Percentiles rank a stretch among this genome's conserved stretches.
Evolutionary conservation across 1,140 invertebrate species (phyloP).

Genomic region (Drosophila insularis): DNA sequence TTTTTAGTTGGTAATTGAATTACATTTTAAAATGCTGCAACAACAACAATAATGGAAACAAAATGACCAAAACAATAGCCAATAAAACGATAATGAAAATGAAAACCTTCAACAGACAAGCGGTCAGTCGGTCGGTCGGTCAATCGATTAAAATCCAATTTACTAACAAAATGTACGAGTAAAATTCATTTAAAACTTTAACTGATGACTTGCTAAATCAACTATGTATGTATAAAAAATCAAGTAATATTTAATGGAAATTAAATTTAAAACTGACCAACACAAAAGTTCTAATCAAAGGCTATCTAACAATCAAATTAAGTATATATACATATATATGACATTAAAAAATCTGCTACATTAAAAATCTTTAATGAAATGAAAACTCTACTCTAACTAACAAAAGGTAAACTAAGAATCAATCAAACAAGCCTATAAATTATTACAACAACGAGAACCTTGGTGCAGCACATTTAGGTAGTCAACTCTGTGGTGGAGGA

Average conservation of each 20-base stretch:
- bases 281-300: too few relatives aligned
- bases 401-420: constrained; percentile 17
- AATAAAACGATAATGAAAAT: neutral
- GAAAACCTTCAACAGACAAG: constrained; percentile 2
- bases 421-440: constrained; percentile 22
- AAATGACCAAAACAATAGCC: constrained; percentile 2
- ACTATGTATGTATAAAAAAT: neutral
- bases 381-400: neutral
- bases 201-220: neutral
- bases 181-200: neutral
- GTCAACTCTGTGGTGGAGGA: constrained; percentile 60
- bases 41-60: neutral
- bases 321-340: too few relatives aligned
- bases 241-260: neutral
- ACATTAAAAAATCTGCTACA: neutral
- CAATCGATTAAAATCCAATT: constrained; percentile 5
- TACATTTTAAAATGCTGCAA: constrained; percentile 4
- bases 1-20: constrained; percentile 7
- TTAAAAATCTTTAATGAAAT: neutral
- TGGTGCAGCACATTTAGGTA: constrained; percentile 62
- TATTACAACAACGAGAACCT: constrained; percentile 73
- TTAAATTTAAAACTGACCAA: neutral
- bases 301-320: too few relatives aligned
- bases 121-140: neutral
- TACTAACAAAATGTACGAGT: neutral